Evolutionary conservation across 2,797 vertebrate genomes (phyloP).

Genomic region (Mormyrus hasselquistii): DNA sequence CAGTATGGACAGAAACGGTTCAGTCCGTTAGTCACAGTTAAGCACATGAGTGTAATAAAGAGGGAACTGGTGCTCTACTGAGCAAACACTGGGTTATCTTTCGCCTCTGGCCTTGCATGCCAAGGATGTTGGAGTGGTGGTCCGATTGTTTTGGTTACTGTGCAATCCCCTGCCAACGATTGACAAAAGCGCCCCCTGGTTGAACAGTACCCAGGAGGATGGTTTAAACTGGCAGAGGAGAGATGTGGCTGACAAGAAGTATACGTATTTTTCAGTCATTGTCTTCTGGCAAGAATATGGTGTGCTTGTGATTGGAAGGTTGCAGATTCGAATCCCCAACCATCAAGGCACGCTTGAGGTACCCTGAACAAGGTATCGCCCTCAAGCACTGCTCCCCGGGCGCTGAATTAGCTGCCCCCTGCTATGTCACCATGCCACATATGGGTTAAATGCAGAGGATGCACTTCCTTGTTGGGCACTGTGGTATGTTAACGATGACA

Average conservation of each 20-base stretch:
- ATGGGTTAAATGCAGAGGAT: background rate
- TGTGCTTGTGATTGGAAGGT: background rate
- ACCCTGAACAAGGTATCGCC: background rate
- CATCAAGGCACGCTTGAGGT: background rate
- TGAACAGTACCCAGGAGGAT: background rate
- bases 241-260: background rate
- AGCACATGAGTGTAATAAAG: background rate
- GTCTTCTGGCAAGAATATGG: background rate
- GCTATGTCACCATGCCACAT: background rate
- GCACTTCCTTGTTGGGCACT: background rate
- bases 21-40: background rate
- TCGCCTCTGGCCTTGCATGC: background rate
- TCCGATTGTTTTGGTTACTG: background rate
- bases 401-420: background rate
- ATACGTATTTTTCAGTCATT: background rate
- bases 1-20: background rate
- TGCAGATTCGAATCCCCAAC: background rate
- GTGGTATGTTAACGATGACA: background rate
- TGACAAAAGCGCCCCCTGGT: background rate
- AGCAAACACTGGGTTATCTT: background rate
- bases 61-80: background rate
- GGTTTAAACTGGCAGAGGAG: background rate
- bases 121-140: background rate
- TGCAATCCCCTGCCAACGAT: background rate
- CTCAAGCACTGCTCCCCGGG: background rate